Evolutionary conservation across 2,888 invertebrate species (phyloP), one percentile per base, ranked within the genome.

Genomic region (Hartigia nigra): DNA sequence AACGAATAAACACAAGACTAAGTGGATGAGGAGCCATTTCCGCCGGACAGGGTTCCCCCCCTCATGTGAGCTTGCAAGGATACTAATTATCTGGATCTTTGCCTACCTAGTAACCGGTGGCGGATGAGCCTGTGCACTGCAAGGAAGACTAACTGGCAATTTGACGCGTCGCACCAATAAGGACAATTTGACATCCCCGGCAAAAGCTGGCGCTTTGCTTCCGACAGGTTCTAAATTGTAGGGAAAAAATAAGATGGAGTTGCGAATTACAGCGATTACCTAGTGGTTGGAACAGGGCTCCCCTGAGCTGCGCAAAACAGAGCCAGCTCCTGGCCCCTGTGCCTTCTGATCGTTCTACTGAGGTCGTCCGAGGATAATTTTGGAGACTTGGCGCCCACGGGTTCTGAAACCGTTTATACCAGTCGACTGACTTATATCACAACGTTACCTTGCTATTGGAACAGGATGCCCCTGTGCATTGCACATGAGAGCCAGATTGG

Each of bases 381-480:
- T 77, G 95, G 94, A 86, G 94, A 93, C 91, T 94, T 94, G 86
- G 91, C 89, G 81, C 92, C 92, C 80, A 93, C 90, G 31, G 93
- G 93, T 87, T 92, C 92, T 92, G 90, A 36, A 34, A 37, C 31
- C 72, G 23, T 34, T 31, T 35, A n/a, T 70, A 34, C 34, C 35
- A 14, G 72, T 9, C 9, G 69, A 31, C 31, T 31, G 37, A 80
- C 37, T 39, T 31, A 75, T 34, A n/a, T 77, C 35, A 12, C 0
- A 78, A 70, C 39, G n/a, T 93, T 94, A 95, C 95, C 95, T 95
- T 93, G 94, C 94, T 84, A 92, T 88, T 69, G 95, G 95, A 80
- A 95, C 94, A 76, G 95, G 96, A 92, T 93, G 95, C 78, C 95
- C 95, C 91, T 95, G 95, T 82, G 95, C 95, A 92, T 94, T 86